Conservation (phyloP, 2,888 invertebrate genomes). For the Volucella zonaria region DNA sequence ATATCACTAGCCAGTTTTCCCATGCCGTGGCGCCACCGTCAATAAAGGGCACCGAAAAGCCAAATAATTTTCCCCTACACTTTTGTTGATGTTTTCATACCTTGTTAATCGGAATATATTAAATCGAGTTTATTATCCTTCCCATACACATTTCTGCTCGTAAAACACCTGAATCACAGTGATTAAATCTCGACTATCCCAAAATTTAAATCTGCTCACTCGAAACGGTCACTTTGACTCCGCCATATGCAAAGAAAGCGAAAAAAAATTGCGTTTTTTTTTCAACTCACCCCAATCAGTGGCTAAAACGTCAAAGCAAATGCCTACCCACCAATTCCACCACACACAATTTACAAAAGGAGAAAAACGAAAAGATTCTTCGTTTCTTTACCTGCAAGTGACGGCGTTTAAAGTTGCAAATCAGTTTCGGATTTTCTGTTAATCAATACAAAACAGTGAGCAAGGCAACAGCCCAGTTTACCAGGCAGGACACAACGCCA, state of each 20-base stretch:
- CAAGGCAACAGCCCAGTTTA: neutral
- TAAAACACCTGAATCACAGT: neutral
- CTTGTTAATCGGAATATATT: neutral
- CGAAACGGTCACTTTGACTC: conserved; percentile 46
- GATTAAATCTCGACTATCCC: neutral
- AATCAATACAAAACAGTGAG: conserved; percentile 18
- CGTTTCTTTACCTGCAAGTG: conserved; percentile 4
- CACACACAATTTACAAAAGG: conserved; percentile 6
- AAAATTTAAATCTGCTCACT: conserved; percentile 23
- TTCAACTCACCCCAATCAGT: conserved; percentile 18
- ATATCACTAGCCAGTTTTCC: neutral
- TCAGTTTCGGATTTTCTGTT: conserved; percentile 8
- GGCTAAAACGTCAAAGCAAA: conserved; percentile 40
- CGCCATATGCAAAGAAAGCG: conserved; percentile 42
- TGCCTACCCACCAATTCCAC: conserved; percentile 13
- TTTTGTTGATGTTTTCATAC: neutral
- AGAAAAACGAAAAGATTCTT: conserved; percentile 22
- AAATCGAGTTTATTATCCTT: neutral
- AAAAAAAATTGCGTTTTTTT: neutral
- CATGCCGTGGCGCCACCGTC: conserved; percentile 18
- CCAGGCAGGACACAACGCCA: too few relatives aligned
- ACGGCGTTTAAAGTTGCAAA: conserved; percentile 31
- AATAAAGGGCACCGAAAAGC: neutral
- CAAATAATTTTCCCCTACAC: neutral
- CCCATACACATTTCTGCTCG: neutral